Base-by-base conservation (phyloP, 1,140 invertebrate genomes). In the Drosophila burlai region DNA sequence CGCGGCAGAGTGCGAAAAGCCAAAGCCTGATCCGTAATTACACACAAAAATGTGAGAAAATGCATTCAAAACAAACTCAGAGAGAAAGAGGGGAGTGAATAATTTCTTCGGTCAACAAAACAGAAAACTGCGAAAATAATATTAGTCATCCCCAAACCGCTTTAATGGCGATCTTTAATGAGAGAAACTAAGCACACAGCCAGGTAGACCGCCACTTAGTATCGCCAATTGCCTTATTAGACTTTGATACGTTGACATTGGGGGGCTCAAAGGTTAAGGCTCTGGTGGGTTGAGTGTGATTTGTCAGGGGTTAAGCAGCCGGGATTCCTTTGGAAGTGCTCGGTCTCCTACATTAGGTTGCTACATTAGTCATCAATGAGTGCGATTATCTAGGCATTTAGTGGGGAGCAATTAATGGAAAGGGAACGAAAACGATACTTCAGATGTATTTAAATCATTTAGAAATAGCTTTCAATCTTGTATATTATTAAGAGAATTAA, bases 31-130 rank as follows among this genome's bases (percentile, higher is more conserved):
- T 18, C 34, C 65, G 36, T 65, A 69, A 67, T 45, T 43, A 55
- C 31, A 69, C 63, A 69, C 47, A 66, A 29, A 68, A 68, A 68
- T 69, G 67, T 69, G 64, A 68, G 67, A 69, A 69, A 69, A 54
- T 69, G 66, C 38, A 69, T 54, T 45, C 18, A 54, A 45, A 45
- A 43, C 5, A 36, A 66, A 34, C 46, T 15, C 29, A 34, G 24
- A 31, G 43, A 31, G 24, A n/a, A n/a, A n/a, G 43, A 18, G 15
- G 16, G 21, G 29, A n/a, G 7, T 24, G 46, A 18, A 49, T 69
- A 31, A 46, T 57, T 69, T 57, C 46, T 54, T 46, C 26, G 65
- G 67, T 57, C 40, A 69, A 69, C 47, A 69, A 26, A 16, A n/a
- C 15, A 42, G 16, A 26, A 29, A 15, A 24, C 36, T n/a, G 46